phyloP scores from a whole-genome alignment of 2,888 invertebrate genomes.

The Carpatolechia fugitivella region DNA sequence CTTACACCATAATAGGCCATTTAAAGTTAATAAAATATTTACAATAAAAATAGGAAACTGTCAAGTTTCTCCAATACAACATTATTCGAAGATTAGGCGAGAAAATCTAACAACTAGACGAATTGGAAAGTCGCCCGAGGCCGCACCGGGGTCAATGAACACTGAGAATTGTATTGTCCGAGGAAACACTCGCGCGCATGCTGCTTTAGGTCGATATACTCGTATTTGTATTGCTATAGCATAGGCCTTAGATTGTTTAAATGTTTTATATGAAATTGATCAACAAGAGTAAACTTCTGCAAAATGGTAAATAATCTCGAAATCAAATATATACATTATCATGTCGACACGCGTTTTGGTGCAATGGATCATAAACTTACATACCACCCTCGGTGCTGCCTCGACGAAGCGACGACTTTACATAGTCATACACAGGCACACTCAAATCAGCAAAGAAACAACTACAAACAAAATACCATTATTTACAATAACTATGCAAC shows the following conservation, averaged over 20 bases:
- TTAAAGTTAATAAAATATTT: conserved; percentile 71
- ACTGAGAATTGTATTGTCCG: background rate
- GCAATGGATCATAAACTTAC: no score
- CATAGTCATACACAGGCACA: conserved; percentile 61
- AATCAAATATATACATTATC: no score
- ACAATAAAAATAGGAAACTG: conserved; percentile 71
- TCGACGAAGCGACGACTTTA: conserved; percentile 45
- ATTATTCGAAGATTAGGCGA: conserved; percentile 72
- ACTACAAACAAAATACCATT: conserved; percentile 62
- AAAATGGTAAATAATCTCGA: no score
- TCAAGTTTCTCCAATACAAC: conserved; percentile 64
- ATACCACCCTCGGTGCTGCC: conserved; percentile 34
- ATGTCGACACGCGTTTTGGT: no score
- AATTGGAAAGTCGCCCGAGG: conserved; percentile 39
- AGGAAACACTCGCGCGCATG: background rate
- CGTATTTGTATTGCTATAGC: no score
- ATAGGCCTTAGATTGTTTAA: no score
- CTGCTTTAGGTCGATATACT: no score
- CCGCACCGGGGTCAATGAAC: conserved; percentile 21
- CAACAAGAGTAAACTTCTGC: no score
- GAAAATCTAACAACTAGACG: conserved; percentile 69
- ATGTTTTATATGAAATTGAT: no score
- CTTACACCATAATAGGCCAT: conserved; percentile 70
- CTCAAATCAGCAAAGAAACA: conserved; percentile 63
- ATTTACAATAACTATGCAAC: conserved; percentile 71